These are phyloP conservation scores for Melanostoma mellinum DNA, from an alignment of 2,888 invertebrate genomes.

Conservation along the genomic window DNA sequence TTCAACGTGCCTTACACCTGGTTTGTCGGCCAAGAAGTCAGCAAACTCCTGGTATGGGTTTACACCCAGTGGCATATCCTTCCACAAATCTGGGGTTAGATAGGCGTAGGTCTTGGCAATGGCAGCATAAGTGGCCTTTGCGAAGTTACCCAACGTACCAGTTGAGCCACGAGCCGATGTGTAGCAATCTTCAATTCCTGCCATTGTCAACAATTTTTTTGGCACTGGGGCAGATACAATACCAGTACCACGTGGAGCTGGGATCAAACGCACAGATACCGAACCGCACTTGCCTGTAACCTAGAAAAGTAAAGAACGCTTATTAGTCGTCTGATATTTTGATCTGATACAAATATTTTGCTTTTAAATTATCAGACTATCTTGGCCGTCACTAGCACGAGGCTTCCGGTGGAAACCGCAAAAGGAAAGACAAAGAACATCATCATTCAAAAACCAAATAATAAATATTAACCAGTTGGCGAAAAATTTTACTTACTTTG, in stretches of 20 bases:
- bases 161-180: conserved; percentile 99
- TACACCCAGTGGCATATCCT: conserved; percentile 95
- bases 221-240: conserved; percentile 99
- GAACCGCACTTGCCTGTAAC: conserved; percentile 99
- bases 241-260: conserved; percentile 99
- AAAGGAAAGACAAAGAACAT: conserved; percentile 83
- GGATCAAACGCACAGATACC: conserved; percentile 98
- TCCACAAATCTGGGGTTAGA: conserved; percentile 99
- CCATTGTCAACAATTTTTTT: conserved; percentile 99
- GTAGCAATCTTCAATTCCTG: conserved; percentile 99
- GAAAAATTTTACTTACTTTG: conserved; percentile 87
- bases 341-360: neutral
- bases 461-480: conserved; percentile 82
- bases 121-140: conserved; percentile 99
- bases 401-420: conserved; percentile 88
- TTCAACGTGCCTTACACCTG: conserved; percentile 71
- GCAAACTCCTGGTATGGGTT: conserved; percentile 98
- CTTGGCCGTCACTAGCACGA: conserved; percentile 81
- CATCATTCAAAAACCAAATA: conserved; percentile 82
- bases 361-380: conserved; percentile 81
- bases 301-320: conserved; percentile 82
- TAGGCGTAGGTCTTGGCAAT: conserved; percentile 99
- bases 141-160: conserved; percentile 99
- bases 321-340: conserved; percentile 6
- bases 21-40: conserved; percentile 87